A percentile compares a stretch with the other conserved stretches of the same genome.
These are phyloP conservation scores for Drosophila nigrodunni DNA, from an alignment of 1,140 invertebrate genomes.

Conservation along the genomic window DNA sequence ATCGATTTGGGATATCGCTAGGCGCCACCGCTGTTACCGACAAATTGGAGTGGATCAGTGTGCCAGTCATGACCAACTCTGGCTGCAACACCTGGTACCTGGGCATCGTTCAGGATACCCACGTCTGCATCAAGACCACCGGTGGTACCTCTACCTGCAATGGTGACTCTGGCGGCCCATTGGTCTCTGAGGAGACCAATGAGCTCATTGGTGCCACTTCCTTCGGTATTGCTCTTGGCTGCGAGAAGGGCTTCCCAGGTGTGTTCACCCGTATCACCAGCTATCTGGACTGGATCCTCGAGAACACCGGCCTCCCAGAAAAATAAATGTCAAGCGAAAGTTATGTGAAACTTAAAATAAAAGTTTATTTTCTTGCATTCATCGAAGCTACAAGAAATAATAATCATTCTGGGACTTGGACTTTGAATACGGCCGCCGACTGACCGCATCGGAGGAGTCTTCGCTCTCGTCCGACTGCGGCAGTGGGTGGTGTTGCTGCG, in stretches of 20 bases:
- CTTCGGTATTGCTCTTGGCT: constrained; percentile 86
- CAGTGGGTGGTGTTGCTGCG: constrained; percentile 18
- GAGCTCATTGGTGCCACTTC: constrained; percentile 86
- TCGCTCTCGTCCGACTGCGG: constrained; percentile 32
- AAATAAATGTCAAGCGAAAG: constrained; percentile 43
- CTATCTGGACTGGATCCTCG: constrained; percentile 86
- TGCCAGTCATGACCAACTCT: constrained; percentile 63
- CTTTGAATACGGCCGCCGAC: constrained; percentile 41
- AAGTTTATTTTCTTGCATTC: constrained; percentile 53
- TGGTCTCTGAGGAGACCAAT: constrained; percentile 78
- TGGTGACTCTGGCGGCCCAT: constrained; percentile 86
- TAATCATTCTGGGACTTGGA: constrained; percentile 64
- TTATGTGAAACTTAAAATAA: constrained; percentile 54
- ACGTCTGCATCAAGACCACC: constrained; percentile 75
- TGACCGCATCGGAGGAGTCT: constrained; percentile 41
- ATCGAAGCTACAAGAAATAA: constrained; percentile 69
- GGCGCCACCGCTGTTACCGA: constrained; percentile 48
- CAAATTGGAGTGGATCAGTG: constrained; percentile 47
- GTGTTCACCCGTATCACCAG: constrained; percentile 86
- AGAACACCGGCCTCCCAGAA: constrained; percentile 53
- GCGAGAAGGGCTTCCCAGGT: constrained; percentile 85
- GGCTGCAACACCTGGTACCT: constrained; percentile 57
- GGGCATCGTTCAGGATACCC: constrained; percentile 35
- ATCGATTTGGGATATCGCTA: not conserved
- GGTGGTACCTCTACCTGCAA: constrained; percentile 74